Percentiles rank a stretch among this genome's conserved stretches.
phyloP scores from a whole-genome alignment of 2,113 vertebrate species.

The Sciurus niger region DNA sequence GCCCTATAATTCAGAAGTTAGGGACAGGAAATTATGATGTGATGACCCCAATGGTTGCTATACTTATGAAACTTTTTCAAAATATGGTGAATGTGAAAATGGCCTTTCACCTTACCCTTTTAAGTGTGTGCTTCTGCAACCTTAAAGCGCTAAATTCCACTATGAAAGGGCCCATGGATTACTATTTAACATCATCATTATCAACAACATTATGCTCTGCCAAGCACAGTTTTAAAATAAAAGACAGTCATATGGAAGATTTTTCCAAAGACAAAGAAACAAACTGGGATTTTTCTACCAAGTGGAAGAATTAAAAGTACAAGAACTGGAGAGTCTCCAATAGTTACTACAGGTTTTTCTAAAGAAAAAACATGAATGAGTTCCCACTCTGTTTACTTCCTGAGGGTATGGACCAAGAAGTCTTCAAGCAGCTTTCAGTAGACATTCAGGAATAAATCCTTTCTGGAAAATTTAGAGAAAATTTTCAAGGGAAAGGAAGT shows the following conservation, averaged over 20 bases:
- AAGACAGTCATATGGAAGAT: constrained; percentile 70
- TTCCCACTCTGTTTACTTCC: constrained; percentile 78
- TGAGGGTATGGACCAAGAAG: constrained; percentile 89
- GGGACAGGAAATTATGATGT: constrained; percentile 87
- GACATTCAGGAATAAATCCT: constrained; percentile 93
- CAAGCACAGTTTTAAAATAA: constrained; percentile 78
- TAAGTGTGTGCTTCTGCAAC: constrained; percentile 95
- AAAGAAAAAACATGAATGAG: constrained; percentile 45
- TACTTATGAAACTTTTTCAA: constrained; percentile 94
- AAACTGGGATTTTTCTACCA: constrained; percentile 47
- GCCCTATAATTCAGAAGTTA: constrained; percentile 91
- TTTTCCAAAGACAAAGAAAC: constrained; percentile 67
- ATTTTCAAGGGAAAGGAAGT: constrained; percentile 23
- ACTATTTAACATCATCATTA: constrained; percentile 89
- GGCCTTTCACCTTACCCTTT: constrained; percentile 93
- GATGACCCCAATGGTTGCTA: constrained; percentile 87
- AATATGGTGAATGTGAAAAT: constrained; percentile 91
- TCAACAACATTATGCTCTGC: constrained; percentile 64
- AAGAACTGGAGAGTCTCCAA: constrained; percentile 32
- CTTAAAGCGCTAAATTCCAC: constrained; percentile 85
- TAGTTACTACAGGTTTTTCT: not conserved
- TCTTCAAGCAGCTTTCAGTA: constrained; percentile 92
- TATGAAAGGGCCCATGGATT: constrained; percentile 90
- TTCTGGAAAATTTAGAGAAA: constrained; percentile 74
- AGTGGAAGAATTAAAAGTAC: constrained; percentile 62